These are phyloP conservation scores for Eulemur mongoz DNA, from an alignment of 2,797 vertebrate species.

Conservation along the genomic window DNA sequence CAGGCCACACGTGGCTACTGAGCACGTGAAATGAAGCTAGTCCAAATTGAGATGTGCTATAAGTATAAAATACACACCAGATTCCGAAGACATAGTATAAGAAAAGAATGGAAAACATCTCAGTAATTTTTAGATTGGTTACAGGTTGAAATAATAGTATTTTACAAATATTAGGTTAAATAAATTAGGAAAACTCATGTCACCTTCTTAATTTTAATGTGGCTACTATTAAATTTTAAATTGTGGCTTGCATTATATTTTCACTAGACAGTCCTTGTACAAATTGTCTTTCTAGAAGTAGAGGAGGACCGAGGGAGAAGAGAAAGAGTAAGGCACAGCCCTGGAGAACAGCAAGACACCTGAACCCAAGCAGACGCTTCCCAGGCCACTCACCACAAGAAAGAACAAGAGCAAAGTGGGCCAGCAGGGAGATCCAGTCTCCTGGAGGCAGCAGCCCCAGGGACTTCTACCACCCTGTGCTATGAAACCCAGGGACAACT, in stretches of 20 bases:
- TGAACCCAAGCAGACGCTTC: not conserved
- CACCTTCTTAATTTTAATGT: not conserved
- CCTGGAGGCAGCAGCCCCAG: fast-evolving
- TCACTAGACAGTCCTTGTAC: fast-evolving
- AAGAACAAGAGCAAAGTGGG: not conserved
- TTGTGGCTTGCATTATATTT: not conserved
- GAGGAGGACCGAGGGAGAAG: too few species aligned
- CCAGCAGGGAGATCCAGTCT: fast-evolving
- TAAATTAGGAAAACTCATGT: not conserved
- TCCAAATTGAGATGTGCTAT: fast-evolving
- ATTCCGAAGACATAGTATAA: not conserved
- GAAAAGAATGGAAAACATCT: not conserved
- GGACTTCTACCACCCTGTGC: not conserved
- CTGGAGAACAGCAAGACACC: not conserved
- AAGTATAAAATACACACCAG: fast-evolving
- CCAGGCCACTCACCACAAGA: not conserved
- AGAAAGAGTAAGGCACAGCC: not conserved
- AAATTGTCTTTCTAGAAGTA: not conserved
- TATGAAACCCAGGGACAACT: not conserved
- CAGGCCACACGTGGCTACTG: not conserved
- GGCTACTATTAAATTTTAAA: not conserved
- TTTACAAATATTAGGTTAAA: not conserved
- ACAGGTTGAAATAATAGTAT: not conserved
- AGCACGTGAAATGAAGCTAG: not conserved
- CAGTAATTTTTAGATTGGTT: not conserved